Percentiles rank a stretch among this genome's conserved stretches.
These are phyloP conservation scores for Trematomus bernacchii DNA, from an alignment of 2,797 vertebrate genomes.

Conservation along the genomic window DNA sequence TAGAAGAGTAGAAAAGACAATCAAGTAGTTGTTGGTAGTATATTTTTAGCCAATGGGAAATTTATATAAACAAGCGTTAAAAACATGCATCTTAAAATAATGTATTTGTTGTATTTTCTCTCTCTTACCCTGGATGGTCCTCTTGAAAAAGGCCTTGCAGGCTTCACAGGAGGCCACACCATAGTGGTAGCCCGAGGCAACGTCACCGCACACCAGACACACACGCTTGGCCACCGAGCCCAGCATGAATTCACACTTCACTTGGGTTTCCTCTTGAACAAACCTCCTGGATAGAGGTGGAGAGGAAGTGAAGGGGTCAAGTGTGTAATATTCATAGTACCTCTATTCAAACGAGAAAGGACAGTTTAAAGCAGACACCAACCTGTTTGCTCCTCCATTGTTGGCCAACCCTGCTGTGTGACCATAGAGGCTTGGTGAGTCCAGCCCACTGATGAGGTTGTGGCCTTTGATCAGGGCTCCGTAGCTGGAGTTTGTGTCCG, in stretches of 20 bases:
- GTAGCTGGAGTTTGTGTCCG: slow-evolving; percentile 82
- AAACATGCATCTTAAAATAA: not conserved
- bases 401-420: slow-evolving; percentile 58
- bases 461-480: slow-evolving; percentile 70
- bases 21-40: no score
- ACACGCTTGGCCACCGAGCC: slow-evolving; percentile 95
- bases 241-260: slow-evolving; percentile 97
- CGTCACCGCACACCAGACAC: slow-evolving; percentile 97
- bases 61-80: slow-evolving; percentile 37
- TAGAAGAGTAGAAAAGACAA: no score
- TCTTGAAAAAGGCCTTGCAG: slow-evolving; percentile 99
- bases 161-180: slow-evolving; percentile 98
- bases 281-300: slow-evolving; percentile 77
- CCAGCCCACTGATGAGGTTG: slow-evolving; percentile 69
- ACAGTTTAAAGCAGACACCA: slow-evolving; percentile 3
- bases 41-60: no score
- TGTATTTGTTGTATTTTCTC: slow-evolving; percentile 2
- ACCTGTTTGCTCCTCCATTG: slow-evolving; percentile 73
- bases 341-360: not conserved
- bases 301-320: slow-evolving; percentile 13
- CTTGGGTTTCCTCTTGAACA: slow-evolving; percentile 89
- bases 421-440: slow-evolving; percentile 70
- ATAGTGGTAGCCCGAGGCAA: slow-evolving; percentile 98
- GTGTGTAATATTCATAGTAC: not conserved
- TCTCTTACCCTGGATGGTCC: slow-evolving; percentile 96